phyloP scores from a whole-genome alignment of 2,888 invertebrate genomes.

The Cinara cedri region DNA sequence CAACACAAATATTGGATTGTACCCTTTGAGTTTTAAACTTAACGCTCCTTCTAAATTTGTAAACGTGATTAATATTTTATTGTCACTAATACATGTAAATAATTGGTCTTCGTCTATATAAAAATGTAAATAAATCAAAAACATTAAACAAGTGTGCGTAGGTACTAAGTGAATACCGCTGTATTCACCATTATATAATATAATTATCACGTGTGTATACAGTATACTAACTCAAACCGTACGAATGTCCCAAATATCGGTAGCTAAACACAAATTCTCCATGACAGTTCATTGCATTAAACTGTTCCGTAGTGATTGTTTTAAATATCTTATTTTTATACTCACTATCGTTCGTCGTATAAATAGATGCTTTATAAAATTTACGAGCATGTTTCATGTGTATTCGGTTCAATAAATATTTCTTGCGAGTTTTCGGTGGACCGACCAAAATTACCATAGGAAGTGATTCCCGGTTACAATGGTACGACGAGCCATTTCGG shows the following conservation, averaged over 20 bases:
- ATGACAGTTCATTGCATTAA: slow-evolving; percentile 9
- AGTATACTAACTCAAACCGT: slow-evolving; percentile 47
- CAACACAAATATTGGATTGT: slow-evolving; percentile 28
- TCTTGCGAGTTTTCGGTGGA: slow-evolving; percentile 37
- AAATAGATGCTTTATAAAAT: slow-evolving; percentile 38
- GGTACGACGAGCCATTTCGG: not conserved
- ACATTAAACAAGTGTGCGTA: not conserved
- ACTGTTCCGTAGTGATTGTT: not conserved
- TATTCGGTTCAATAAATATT: slow-evolving; percentile 26
- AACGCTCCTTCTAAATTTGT: slow-evolving; percentile 41
- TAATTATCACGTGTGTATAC: not conserved
- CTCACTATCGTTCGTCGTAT: slow-evolving; percentile 3
- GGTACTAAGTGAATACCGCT: too few species aligned
- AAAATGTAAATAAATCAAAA: not conserved
- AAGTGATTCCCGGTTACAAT: not conserved
- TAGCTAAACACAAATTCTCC: slow-evolving; percentile 43
- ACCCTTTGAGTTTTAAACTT: slow-evolving; percentile 45
- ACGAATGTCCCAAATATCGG: slow-evolving; percentile 39
- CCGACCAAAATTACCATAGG: slow-evolving; percentile 41
- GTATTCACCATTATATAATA: too few species aligned
- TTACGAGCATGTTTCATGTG: not conserved
- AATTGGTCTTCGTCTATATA: slow-evolving; percentile 32
- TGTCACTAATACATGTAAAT: not conserved
- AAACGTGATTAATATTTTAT: slow-evolving; percentile 39
- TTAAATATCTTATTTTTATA: slow-evolving; percentile 24